These are phyloP conservation scores for Hoplias malabaricus DNA, from an alignment of 2,113 vertebrate species.

Conservation along the genomic window DNA sequence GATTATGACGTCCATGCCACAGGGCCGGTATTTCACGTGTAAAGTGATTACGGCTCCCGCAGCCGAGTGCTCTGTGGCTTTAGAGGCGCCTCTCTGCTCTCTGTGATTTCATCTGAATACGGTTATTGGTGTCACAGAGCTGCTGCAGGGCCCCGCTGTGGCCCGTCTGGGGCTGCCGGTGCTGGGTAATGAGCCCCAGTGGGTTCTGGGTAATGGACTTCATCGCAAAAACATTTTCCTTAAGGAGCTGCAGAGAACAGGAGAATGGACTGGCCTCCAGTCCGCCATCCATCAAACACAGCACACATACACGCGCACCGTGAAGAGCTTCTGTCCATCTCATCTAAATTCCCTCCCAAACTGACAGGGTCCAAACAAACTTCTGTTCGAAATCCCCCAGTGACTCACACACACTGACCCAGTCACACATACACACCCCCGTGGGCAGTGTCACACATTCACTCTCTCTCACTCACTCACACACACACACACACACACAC, in stretches of 20 bases:
- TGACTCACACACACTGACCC: too few species aligned
- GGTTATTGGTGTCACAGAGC: not conserved
- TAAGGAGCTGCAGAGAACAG: not conserved
- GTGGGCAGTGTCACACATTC: too few species aligned
- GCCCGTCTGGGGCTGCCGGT: not conserved
- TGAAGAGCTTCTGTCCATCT: too few species aligned
- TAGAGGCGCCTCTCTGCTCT: not conserved
- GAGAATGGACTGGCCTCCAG: too few species aligned
- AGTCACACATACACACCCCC: too few species aligned
- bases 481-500: too few species aligned
- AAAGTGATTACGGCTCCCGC: not conserved
- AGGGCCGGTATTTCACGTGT: not conserved
- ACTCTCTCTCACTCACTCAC: too few species aligned
- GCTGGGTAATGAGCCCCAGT: slow-evolving; percentile 11
- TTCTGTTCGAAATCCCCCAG: too few species aligned
- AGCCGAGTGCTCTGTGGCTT: not conserved
- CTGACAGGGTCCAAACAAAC: too few species aligned
- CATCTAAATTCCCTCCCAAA: too few species aligned
- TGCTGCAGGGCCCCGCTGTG: not conserved
- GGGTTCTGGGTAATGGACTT: not conserved
- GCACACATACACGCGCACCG: too few species aligned
- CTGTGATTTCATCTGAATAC: not conserved
- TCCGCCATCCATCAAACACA: slow-evolving; percentile 2
- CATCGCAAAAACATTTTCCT: not conserved
- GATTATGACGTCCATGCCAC: not conserved